Base-by-base conservation (phyloP, 2,888 invertebrate genomes). In the Habroteleia sp. region DNA sequence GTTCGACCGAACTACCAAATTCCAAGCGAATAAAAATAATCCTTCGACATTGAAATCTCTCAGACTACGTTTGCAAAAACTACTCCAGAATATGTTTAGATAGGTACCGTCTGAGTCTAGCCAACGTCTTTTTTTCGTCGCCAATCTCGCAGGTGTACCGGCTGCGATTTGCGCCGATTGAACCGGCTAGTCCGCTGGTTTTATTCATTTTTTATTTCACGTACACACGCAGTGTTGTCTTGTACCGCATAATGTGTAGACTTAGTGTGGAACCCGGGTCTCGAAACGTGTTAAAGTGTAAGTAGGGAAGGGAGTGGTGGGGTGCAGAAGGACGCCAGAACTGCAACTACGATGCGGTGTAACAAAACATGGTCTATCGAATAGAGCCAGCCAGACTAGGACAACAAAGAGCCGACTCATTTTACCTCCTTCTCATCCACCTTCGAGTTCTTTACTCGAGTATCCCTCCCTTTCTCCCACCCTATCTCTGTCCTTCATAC, bases 101-200 rank as follows among this genome's bases (percentile, higher is more conserved):
- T 84, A 60, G 68, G 68, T 63, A 80, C 66, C 80, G 74, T 77
- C 79, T 79, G 76, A 77, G 37, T 52, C 58, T 68, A 60, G 44
- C 29, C 50, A 23, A 60, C 20, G 35, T 50, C 66, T 63, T 76
- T 72, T 81, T 78, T 73, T 74, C 74, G 73, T 74, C 54, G 68
- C 79, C 78, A 78, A 82, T 81, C 78, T 76, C 66, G 82, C 83
- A 83, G 83, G 83, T 83, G 84, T 79, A 80, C 77, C 46, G 74
- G 87, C 80, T 82, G 84, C 88, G 87, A 85, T 84, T 87, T 89
- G 89, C 90, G 88, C 74, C 69, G 63, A 50, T 60, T 62, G 42
- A 52, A 23, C 35, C 60, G 37, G 20, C 52, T 37, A 23, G 65
- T 29, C 27, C 52, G 50, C 66, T 54, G 29, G 41, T 39, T 50